Evolutionary conservation across 2,888 invertebrate genomes (phyloP).

Genomic region (Cheilosia variabilis): DNA sequence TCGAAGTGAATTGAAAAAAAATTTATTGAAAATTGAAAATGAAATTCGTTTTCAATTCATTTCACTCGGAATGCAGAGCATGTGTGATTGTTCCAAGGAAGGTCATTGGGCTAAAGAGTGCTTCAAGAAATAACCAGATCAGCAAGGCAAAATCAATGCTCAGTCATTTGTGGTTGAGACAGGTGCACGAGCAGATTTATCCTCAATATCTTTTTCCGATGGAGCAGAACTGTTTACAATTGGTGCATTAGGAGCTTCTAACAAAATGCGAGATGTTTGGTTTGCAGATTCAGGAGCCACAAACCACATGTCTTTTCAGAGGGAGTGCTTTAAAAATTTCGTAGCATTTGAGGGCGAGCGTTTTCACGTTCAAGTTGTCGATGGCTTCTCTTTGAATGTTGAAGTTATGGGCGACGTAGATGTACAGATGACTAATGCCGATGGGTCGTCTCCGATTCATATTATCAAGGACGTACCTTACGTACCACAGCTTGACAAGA

Average conservation of each 20-base stretch:
- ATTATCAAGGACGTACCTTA: conserved; percentile 69
- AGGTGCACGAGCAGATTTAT: background rate
- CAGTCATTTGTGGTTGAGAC: conserved; percentile 9
- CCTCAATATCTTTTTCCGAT: conserved; percentile 14
- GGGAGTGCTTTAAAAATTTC: conserved; percentile 62
- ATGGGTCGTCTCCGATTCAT: conserved; percentile 34
- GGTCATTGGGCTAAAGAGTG: conserved; percentile 1
- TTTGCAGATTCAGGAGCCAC: conserved; percentile 75
- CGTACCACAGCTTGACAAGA: conserved; percentile 59
- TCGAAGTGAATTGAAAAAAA: too few species aligned
- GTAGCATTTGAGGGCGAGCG: conserved; percentile 3
- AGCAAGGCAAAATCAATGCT: conserved; percentile 7
- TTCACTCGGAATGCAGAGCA: too few species aligned
- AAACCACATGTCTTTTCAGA: too few species aligned
- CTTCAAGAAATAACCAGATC: conserved; percentile 21
- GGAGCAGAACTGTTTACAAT: conserved; percentile 31
- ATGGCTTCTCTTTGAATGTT: conserved; percentile 33
- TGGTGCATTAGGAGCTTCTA: conserved; percentile 9
- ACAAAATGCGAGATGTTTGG: conserved; percentile 64
- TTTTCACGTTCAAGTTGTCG: conserved; percentile 64
- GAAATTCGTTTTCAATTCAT: too few species aligned
- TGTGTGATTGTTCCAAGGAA: background rate
- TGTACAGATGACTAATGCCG: conserved; percentile 48
- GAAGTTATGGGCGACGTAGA: conserved; percentile 20
- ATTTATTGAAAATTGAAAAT: too few species aligned